Conservation (phyloP, 2,888 invertebrate genomes). For the Timema cristinae region DNA sequence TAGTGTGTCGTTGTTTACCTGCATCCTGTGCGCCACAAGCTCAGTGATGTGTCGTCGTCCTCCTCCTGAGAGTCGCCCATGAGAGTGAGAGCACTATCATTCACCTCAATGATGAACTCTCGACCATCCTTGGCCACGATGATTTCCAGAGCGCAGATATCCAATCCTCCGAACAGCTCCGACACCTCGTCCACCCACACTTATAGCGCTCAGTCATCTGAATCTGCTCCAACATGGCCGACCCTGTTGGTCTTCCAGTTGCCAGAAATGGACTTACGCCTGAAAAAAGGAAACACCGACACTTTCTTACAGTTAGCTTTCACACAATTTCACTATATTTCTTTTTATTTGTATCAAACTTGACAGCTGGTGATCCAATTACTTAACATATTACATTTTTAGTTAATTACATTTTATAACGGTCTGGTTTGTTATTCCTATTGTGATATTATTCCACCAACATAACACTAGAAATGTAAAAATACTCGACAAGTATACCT, state of each 20-base stretch:
- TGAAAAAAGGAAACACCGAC: slow-evolving; percentile 45
- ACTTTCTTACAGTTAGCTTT: no score
- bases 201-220: slow-evolving; percentile 93
- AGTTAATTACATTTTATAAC: no score
- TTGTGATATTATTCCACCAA: no score
- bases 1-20: slow-evolving; percentile 52
- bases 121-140: slow-evolving; percentile 90
- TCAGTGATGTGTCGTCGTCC: slow-evolving; percentile 93
- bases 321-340: no score
- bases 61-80: slow-evolving; percentile 97
- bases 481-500: no score
- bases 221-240: slow-evolving; percentile 96
- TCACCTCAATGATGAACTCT: slow-evolving; percentile 93
- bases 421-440: no score
- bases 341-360: no score
- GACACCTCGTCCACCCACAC: slow-evolving; percentile 86
- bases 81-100: slow-evolving; percentile 89
- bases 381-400: no score
- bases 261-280: slow-evolving; percentile 97
- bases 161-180: slow-evolving; percentile 65
- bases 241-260: slow-evolving; percentile 99
- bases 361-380: no score
- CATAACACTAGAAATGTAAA: no score
- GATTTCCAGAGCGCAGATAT: slow-evolving; percentile 88
- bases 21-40: slow-evolving; percentile 87